A percentile compares a stretch with the other conserved stretches of the same genome.
Conservation (phyloP, 2,113 vertebrate species). For the Electrona antarctica region DNA sequence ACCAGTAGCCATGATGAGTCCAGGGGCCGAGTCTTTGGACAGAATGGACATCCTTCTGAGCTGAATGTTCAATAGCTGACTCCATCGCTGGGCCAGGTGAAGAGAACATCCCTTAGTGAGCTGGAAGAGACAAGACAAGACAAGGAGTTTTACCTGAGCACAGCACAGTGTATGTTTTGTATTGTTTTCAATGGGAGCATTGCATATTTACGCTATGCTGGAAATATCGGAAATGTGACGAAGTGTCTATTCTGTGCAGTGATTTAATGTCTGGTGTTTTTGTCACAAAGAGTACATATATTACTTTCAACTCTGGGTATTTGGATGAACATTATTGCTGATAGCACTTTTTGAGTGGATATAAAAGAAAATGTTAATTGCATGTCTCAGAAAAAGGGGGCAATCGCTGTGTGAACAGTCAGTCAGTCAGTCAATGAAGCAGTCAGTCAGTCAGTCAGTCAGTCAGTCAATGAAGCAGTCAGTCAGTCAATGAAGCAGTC, state of each 20-base stretch:
- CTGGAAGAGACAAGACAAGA: slow-evolving; percentile 62
- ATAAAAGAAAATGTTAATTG: too few species aligned
- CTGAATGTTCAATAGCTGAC: slow-evolving; percentile 94
- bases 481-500: neutral
- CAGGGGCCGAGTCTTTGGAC: slow-evolving; percentile 95
- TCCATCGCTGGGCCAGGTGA: slow-evolving; percentile 94
- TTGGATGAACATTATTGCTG: too few species aligned
- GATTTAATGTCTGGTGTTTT: too few species aligned
- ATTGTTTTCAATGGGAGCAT: neutral
- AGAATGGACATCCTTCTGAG: slow-evolving; percentile 92
- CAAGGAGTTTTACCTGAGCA: too few species aligned
- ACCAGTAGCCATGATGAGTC: slow-evolving; percentile 96
- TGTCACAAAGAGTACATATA: too few species aligned
- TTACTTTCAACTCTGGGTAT: too few species aligned
- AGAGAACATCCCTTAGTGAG: slow-evolving; percentile 92
- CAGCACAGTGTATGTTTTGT: too few species aligned
- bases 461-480: neutral
- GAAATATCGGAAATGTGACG: too few species aligned
- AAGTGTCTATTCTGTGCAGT: too few species aligned
- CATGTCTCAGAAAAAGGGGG: neutral
- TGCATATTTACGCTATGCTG: too few species aligned
- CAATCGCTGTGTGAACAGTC: too few species aligned
- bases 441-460: neutral
- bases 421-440: neutral
- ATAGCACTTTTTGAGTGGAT: too few species aligned